Conservation (phyloP, 1,140 invertebrate species). For the Cydia strobilella region DNA sequence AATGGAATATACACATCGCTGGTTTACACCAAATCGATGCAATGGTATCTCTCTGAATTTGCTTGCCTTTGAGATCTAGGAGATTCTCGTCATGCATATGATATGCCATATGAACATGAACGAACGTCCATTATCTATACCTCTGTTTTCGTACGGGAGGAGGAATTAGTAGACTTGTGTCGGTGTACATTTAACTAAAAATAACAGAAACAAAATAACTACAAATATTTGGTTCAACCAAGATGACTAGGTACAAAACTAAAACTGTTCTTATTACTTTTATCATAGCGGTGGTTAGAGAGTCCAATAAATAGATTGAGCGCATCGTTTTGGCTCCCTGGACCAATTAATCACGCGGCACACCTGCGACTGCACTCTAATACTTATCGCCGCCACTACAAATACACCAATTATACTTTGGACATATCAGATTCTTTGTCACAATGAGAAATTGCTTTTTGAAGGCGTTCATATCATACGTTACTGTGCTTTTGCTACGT, state of each 20-base stretch:
- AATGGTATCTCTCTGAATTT: constrained; percentile 12
- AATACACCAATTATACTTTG: constrained; percentile 24
- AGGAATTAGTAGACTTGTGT: too few species aligned
- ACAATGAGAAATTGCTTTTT: constrained; percentile 29
- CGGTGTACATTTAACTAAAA: too few species aligned
- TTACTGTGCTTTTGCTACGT: neutral
- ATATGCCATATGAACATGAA: neutral
- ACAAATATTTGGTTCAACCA: too few species aligned
- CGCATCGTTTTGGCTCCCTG: constrained; percentile 36
- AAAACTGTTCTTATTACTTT: neutral
- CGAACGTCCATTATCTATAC: too few species aligned
- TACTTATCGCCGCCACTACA: constrained; percentile 33
- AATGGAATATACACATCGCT: constrained; percentile 1
- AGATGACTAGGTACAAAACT: neutral
- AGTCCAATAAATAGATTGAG: constrained; percentile 45
- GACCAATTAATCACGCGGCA: constrained; percentile 62
- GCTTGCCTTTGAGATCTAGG: neutral
- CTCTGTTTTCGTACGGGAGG: too few species aligned
- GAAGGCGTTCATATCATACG: neutral
- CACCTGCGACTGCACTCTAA: constrained; percentile 63
- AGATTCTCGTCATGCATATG: neutral
- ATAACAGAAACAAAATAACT: too few species aligned
- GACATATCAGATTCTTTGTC: constrained; percentile 30
- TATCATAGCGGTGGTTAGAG: constrained; percentile 34
- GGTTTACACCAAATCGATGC: constrained; percentile 6